Evolutionary conservation across 35 echinoderm and acorn worm species (phyloP).

Genomic region (Acanthaster planci): DNA sequence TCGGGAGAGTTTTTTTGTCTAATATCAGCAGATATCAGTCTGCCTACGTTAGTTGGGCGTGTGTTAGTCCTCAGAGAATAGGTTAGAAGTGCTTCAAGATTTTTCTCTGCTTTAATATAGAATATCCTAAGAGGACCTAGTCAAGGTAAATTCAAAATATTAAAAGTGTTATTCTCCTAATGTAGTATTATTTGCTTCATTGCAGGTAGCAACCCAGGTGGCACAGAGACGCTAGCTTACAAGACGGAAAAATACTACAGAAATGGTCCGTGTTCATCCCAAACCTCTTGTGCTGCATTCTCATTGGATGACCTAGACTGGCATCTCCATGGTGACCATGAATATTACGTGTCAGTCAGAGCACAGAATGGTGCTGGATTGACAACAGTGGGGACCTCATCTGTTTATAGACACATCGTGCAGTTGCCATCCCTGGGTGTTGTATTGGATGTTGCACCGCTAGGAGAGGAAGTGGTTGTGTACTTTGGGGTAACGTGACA

Average conservation of each 20-base stretch:
- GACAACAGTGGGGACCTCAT: conserved; percentile 1
- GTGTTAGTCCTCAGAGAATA: neutral
- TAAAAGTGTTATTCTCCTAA: neutral
- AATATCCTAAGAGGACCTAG: neutral
- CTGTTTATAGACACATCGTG: conserved; percentile 13
- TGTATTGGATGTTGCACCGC: conserved; percentile 35
- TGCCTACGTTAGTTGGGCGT: no score
- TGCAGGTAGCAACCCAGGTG: neutral
- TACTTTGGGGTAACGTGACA: neutral
- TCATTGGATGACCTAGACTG: conserved; percentile 18
- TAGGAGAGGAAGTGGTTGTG: neutral
- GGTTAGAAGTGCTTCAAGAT: neutral
- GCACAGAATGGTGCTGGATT: conserved; percentile 41
- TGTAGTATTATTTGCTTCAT: neutral
- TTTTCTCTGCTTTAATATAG: neutral
- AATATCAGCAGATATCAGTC: neutral
- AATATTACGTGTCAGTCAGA: conserved; percentile 48
- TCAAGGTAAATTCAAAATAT: neutral
- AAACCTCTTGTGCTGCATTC: conserved; percentile 20
- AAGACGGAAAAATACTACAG: neutral
- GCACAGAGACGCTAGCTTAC: neutral
- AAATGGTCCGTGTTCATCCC: conserved; percentile 8
- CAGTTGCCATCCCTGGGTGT: conserved; percentile 1
- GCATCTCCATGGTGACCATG: conserved; percentile 49
- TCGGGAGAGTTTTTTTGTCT: neutral